These are phyloP conservation scores for Pluvianellus socialis DNA, from an alignment of 2,113 vertebrate genomes.

Conservation along the genomic window DNA sequence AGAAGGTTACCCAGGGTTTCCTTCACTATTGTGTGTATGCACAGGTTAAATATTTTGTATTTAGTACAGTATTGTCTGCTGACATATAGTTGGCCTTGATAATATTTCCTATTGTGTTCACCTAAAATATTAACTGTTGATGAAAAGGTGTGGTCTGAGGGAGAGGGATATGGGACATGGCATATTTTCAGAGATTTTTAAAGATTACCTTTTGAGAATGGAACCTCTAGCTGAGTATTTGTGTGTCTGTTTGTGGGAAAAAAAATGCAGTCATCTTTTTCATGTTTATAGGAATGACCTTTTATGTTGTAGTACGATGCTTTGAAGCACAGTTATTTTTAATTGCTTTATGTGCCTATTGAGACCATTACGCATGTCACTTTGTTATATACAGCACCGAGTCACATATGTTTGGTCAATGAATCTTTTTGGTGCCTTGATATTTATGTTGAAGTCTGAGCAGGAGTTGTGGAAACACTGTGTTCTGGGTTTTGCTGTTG, in stretches of 20 bases:
- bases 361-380: slow-evolving; percentile 57
- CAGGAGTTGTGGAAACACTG: slow-evolving; percentile 15
- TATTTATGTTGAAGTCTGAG: slow-evolving; percentile 62
- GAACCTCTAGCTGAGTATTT: slow-evolving; percentile 8
- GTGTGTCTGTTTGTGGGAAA: slow-evolving; percentile 28
- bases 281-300: slow-evolving; percentile 71
- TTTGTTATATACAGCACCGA: slow-evolving; percentile 58
- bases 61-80: slow-evolving; percentile 37
- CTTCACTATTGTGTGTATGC: not conserved
- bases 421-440: slow-evolving; percentile 66
- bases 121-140: slow-evolving; percentile 53
- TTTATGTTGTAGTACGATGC: slow-evolving; percentile 59
- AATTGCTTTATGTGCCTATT: slow-evolving; percentile 72
- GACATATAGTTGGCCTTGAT: slow-evolving; percentile 29
- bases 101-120: slow-evolving; percentile 20
- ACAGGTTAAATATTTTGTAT: slow-evolving; percentile 49
- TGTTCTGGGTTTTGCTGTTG: not conserved
- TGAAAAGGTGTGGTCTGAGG: slow-evolving; percentile 15
- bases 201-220: slow-evolving; percentile 24
- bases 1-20: slow-evolving; percentile 19
- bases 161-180: not conserved
- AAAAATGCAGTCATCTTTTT: slow-evolving; percentile 49
- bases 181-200: slow-evolving; percentile 21
- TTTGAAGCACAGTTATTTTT: slow-evolving; percentile 72
- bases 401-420: slow-evolving; percentile 70